Evolutionary conservation across 2,797 vertebrate genomes (phyloP).

Genomic region (Cyclura pinguis): DNA sequence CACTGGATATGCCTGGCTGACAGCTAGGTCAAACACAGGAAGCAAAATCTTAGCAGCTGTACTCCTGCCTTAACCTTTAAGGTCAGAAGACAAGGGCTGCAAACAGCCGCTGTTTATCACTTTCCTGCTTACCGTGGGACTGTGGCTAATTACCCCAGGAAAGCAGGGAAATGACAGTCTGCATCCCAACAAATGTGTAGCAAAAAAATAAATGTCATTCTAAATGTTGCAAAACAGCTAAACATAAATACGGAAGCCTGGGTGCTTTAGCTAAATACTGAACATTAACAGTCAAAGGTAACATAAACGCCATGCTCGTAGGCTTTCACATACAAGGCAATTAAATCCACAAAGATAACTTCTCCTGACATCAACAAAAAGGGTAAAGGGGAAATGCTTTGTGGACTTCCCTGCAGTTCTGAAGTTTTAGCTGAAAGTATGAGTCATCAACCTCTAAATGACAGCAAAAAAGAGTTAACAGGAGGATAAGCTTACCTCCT

Average conservation of each 20-base stretch:
- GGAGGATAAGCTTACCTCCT: slow-evolving; percentile 86
- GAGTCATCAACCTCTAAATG: neutral
- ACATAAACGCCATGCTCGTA: neutral
- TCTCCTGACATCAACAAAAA: neutral
- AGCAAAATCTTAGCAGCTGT: neutral
- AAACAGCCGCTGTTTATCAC: neutral
- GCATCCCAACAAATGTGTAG: neutral
- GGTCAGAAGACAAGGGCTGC: neutral
- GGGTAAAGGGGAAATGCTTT: neutral
- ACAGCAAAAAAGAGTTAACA: neutral
- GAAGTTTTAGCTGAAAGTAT: neutral
- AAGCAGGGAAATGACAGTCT: neutral
- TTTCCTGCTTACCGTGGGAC: neutral
- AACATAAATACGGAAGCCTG: neutral
- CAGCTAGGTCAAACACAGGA: neutral
- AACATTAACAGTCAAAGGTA: neutral
- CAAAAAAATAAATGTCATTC: neutral
- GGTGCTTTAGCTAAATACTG: neutral
- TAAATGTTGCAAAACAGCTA: neutral
- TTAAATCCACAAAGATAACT: neutral
- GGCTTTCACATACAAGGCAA: neutral
- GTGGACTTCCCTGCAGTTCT: neutral
- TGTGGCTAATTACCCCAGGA: neutral
- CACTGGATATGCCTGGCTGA: neutral
- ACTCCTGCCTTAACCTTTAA: neutral